Conservation (phyloP, 1,140 invertebrate genomes). For the Cydia strobilella region DNA sequence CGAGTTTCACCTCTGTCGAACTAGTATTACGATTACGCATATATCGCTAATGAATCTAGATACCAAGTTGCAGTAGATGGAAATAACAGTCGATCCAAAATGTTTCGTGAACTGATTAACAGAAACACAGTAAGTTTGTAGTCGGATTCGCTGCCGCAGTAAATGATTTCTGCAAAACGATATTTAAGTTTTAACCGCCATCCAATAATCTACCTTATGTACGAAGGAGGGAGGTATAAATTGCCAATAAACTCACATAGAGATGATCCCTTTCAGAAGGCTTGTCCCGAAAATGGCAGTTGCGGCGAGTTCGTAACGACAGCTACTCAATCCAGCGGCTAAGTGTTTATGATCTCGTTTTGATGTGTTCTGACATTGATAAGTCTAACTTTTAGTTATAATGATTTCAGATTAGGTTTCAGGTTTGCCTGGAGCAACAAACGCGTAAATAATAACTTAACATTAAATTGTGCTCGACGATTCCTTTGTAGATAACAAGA, state of each 20-base stretch:
- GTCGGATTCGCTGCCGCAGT: not conserved
- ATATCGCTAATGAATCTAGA: not conserved
- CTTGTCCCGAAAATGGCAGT: not conserved
- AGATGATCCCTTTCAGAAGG: not conserved
- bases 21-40: not conserved
- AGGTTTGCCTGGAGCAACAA: too few species aligned
- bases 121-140: not conserved
- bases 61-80: not conserved
- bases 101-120: not conserved
- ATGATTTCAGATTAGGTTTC: not conserved
- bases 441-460: too few species aligned
- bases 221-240: not conserved
- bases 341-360: not conserved
- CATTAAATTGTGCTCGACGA: too few species aligned
- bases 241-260: not conserved
- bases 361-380: not conserved
- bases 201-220: not conserved
- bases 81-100: not conserved
- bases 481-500: not conserved
- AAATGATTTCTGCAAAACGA: not conserved
- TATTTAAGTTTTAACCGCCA: not conserved
- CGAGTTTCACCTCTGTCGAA: not conserved
- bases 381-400: not conserved
- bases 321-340: slow-evolving; percentile 8
- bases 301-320: not conserved